Conservation (phyloP, 1,140 invertebrate species). For the Homalodisca vitripennis region DNA sequence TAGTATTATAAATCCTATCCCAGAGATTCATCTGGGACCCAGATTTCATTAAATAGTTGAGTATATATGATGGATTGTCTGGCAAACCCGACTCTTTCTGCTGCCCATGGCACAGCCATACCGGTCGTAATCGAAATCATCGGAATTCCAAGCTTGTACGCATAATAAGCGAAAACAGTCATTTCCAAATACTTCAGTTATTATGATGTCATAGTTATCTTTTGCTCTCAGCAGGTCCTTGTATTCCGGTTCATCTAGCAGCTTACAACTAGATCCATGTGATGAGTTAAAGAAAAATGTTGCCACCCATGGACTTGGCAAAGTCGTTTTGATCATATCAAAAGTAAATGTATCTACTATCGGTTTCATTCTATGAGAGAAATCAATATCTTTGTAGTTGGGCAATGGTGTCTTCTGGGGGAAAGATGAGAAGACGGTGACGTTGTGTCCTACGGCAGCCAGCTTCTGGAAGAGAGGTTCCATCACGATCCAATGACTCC, state of each 20-base stretch:
- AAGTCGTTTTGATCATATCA: neutral
- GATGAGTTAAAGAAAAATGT: neutral
- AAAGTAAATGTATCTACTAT: neutral
- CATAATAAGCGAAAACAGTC: conserved; percentile 41
- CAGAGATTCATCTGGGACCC: conserved; percentile 31
- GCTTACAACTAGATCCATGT: neutral
- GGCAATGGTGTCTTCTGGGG: conserved; percentile 49
- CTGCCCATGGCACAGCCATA: conserved; percentile 59
- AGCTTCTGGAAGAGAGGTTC: conserved; percentile 43
- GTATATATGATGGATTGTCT: conserved; percentile 32
- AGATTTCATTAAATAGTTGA: conserved; percentile 27
- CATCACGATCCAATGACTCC: conserved; percentile 47
- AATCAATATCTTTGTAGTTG: conserved; percentile 54
- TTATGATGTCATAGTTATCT: conserved; percentile 44
- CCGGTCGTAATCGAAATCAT: conserved; percentile 57
- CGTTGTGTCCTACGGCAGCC: conserved; percentile 43
- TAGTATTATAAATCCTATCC: conserved; percentile 30
- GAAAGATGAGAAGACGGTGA: conserved; percentile 47
- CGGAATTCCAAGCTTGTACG: conserved; percentile 54
- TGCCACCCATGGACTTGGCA: neutral
- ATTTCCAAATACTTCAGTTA: conserved; percentile 41
- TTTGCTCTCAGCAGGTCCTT: conserved; percentile 46
- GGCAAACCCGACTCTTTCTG: conserved; percentile 43
- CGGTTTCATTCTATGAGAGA: neutral
- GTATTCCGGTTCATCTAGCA: conserved; percentile 49